Base-by-base conservation (phyloP, 2,888 invertebrate species). In the Sceliomorpha sp. region DNA sequence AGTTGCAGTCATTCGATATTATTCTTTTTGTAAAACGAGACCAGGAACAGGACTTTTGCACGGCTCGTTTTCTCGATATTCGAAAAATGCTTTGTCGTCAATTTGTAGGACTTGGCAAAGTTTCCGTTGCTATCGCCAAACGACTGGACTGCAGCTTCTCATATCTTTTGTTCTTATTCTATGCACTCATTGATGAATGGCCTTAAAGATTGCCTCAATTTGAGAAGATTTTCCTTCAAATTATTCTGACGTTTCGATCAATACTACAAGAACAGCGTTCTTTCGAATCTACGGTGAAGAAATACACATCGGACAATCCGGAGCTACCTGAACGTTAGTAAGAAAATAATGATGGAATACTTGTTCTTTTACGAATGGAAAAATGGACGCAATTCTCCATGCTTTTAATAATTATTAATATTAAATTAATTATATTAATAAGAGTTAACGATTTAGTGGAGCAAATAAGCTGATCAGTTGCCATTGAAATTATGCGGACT, bases 71-170 rank as follows among this genome's bases (percentile, higher is more conserved):
- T 51, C 51, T 60, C 58, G 58, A 63, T 69, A 69, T 63, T 59
- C 58, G 59, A 56, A 64, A 64, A 64, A 70, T 63, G 69, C 63
- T 70, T 48, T 68, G 56, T 68, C 59, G 53, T 70, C 69, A 64
- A 59, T 69, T 69, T 59, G 58, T 48, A 58, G 36, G 29, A 62
- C 48, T 69, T 70, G 69, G 69, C 69, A 70, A 59, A 64, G 58
- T 70, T 64, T 70, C 69, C 58, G 48, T 37, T 14, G 50, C 69
- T 55, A 64, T 59, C 63, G 69, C 69, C 69, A 64, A 70, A 70
- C 69, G 53, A 39, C 50, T 37, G 56, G 60, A 69, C 68, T 63
- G 60, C 56, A 69, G 60, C 36, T 55, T 47, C 9, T 5, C 4
- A 29, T 63, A 20, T 5, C 62, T 63, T 69, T 69, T 69, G 69